Conservation (phyloP, 2,113 vertebrate species). For the Rhynchopsitta pachyrhyncha region DNA sequence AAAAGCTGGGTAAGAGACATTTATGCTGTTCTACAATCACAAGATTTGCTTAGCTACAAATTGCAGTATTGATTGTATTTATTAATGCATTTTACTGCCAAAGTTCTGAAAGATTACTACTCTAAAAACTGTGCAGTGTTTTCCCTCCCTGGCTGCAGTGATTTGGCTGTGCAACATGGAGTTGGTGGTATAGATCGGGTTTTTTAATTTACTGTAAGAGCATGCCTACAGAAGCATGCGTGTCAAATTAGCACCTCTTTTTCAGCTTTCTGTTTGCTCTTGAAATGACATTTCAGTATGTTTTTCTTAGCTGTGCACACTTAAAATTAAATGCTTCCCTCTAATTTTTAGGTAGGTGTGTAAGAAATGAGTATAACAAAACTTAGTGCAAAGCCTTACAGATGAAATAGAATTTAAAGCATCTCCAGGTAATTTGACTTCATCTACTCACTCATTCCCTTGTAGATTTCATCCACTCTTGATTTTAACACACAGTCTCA, state of each 20-base stretch:
- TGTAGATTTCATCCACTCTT: background rate
- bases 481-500: background rate
- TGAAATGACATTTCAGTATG: background rate
- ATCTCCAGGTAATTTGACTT: background rate
- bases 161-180: background rate
- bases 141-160: background rate
- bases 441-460: background rate
- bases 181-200: background rate
- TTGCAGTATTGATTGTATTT: background rate
- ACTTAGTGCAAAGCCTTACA: background rate
- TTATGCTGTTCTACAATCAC: background rate
- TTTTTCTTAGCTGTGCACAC: background rate
- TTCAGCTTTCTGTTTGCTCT: background rate
- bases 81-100: background rate
- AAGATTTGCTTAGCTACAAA: background rate
- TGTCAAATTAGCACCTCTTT: background rate
- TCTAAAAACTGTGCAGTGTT: background rate
- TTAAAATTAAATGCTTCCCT: background rate
- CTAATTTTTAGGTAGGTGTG: background rate
- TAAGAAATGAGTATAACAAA: background rate
- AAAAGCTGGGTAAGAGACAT: background rate
- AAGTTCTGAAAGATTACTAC: background rate
- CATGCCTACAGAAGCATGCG: background rate
- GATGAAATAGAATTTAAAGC: background rate
- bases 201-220: background rate